A percentile compares a stretch with the other conserved stretches of the same genome.
These are phyloP conservation scores for Xiphophorus hellerii DNA, from an alignment of 2,113 vertebrate genomes.

Conservation along the genomic window DNA sequence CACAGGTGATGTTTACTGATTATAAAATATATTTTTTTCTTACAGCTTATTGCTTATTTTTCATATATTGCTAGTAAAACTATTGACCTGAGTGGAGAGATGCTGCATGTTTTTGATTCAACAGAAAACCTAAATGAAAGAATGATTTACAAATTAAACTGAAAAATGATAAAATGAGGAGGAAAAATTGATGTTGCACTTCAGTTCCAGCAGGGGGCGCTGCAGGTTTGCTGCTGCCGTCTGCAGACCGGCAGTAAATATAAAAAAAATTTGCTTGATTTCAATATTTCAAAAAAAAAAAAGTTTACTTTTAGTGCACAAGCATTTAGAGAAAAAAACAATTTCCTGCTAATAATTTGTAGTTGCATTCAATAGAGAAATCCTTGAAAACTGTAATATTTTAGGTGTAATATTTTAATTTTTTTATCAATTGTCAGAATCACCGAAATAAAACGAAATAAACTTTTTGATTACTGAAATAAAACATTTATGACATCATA, in stretches of 20 bases:
- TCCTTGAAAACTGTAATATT: too few species aligned
- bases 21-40: not conserved
- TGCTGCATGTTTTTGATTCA: conserved; percentile 2
- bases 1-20: too few species aligned
- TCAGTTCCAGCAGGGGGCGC: conserved; percentile 33
- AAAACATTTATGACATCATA: not conserved
- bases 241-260: not conserved
- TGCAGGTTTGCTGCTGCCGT: not conserved
- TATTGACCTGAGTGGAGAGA: not conserved
- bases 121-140: not conserved
- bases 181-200: conserved; percentile 17
- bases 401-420: too few species aligned
- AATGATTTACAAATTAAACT: not conserved
- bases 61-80: not conserved
- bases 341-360: too few species aligned
- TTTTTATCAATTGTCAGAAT: too few species aligned
- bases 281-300: not conserved
- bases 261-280: too few species aligned
- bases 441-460: too few species aligned
- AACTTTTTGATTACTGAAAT: not conserved
- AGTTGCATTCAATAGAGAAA: too few species aligned
- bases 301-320: not conserved
- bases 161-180: not conserved
- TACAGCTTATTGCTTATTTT: not conserved
- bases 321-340: too few species aligned